These are phyloP conservation scores for Brachionus manjavacas DNA, from an alignment of 1,140 invertebrate genomes.

Conservation along the genomic window DNA sequence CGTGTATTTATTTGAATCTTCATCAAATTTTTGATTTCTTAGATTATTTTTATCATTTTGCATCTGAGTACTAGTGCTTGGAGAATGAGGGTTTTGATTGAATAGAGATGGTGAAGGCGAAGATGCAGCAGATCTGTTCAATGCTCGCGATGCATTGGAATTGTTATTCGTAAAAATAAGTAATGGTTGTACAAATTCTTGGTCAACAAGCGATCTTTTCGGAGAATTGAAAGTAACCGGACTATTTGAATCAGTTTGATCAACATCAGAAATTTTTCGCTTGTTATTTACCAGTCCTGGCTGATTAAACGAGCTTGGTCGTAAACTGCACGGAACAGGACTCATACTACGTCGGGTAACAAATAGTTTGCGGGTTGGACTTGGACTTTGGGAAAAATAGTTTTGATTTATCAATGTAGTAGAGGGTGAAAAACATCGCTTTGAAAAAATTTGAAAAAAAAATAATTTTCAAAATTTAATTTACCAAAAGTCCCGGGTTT, in stretches of 20 bases:
- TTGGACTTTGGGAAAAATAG: conserved; percentile 41
- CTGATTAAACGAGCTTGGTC: conserved; percentile 2
- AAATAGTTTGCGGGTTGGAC: conserved; percentile 23
- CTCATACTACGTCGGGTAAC: conserved; percentile 40
- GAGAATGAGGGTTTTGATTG: neutral
- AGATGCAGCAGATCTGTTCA: conserved; percentile 13
- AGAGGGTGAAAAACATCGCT: conserved; percentile 27
- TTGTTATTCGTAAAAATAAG: neutral
- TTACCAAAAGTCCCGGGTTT: conserved; percentile 22
- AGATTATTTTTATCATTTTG: neutral
- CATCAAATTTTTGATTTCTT: neutral
- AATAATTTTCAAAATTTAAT: neutral
- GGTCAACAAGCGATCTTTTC: neutral
- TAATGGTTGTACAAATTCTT: conserved; percentile 26
- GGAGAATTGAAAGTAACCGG: neutral
- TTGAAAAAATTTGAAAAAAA: neutral
- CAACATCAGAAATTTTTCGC: conserved; percentile 34
- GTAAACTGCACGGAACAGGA: neutral
- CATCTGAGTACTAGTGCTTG: neutral
- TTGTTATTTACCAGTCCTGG: neutral
- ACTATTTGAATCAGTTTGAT: neutral
- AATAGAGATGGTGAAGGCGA: neutral
- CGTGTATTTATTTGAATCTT: conserved; percentile 29
- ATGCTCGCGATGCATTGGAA: neutral
- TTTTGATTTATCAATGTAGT: conserved; percentile 32